A percentile compares a stretch with the other conserved stretches of the same genome.
Evolutionary conservation across 2,113 vertebrate species (phyloP).

Genomic region (Girardinichthys multiradiatus): DNA sequence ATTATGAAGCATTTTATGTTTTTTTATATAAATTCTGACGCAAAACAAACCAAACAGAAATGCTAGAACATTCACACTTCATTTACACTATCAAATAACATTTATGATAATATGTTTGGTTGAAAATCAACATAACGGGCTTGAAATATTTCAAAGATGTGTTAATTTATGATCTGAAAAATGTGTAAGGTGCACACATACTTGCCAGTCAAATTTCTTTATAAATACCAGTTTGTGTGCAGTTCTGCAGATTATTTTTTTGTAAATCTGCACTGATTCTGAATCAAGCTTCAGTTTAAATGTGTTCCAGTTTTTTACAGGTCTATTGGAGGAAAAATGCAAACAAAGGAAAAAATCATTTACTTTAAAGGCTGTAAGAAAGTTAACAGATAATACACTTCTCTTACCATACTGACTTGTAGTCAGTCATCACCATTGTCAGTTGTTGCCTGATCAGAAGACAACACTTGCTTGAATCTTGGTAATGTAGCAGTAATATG

Average conservation of each 20-base stretch:
- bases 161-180: background rate
- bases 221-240: background rate
- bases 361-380: no score
- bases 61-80: no score
- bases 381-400: background rate
- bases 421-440: background rate
- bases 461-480: constrained; percentile 1
- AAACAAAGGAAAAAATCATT: background rate
- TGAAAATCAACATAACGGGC: background rate
- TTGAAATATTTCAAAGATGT: background rate
- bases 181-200: background rate
- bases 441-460: background rate
- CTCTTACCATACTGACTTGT: background rate
- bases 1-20: no score
- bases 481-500: constrained; percentile 26
- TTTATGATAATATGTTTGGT: background rate
- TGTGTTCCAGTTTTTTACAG: no score
- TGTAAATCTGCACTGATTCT: background rate
- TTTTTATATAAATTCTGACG: no score
- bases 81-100: background rate
- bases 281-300: no score
- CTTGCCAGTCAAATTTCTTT: background rate
- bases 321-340: background rate
- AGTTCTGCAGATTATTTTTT: background rate
- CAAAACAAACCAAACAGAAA: no score